Conservation (phyloP, 2,888 invertebrate genomes). For the Scotopteryx bipunctaria region DNA sequence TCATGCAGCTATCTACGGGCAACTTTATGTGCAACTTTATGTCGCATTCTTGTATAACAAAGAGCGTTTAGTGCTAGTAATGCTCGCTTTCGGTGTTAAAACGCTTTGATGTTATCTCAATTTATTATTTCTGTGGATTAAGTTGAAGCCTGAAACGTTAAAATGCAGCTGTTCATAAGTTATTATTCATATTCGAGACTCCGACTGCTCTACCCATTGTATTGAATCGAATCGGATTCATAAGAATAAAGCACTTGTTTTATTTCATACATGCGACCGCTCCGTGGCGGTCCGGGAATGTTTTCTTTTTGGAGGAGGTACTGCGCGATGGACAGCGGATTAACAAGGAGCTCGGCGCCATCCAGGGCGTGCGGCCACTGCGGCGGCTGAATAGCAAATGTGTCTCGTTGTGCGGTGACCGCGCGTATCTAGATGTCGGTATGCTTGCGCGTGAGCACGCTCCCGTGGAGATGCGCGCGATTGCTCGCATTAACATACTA, state of each 20-base stretch:
- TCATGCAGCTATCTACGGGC: slow-evolving; percentile 39
- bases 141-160: slow-evolving; percentile 18
- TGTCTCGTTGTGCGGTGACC: slow-evolving; percentile 56
- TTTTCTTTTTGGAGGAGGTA: slow-evolving; percentile 62
- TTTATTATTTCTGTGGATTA: slow-evolving; percentile 11
- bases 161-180: slow-evolving; percentile 32
- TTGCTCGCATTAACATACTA: slow-evolving; percentile 60
- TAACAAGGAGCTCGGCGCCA: slow-evolving; percentile 76
- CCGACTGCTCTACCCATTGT: slow-evolving; percentile 45
- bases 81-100: slow-evolving; percentile 13
- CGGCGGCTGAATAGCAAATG: slow-evolving; percentile 70
- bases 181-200: slow-evolving; percentile 32
- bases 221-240: slow-evolving; percentile 50
- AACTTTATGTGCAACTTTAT: slow-evolving; percentile 43
- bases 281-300: slow-evolving; percentile 40
- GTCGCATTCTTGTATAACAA: slow-evolving; percentile 41
- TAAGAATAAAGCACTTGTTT: slow-evolving; percentile 44
- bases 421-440: slow-evolving; percentile 57
- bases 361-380: slow-evolving; percentile 49
- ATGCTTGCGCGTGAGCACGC: slow-evolving; percentile 49
- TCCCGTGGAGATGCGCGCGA: slow-evolving; percentile 56
- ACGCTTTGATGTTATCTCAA: slow-evolving; percentile 13
- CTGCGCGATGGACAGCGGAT: slow-evolving; percentile 74
- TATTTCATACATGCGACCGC: slow-evolving; percentile 38
- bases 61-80: slow-evolving; percentile 20